Percentiles rank a stretch among this genome's conserved stretches.
Conservation (phyloP, 2,797 vertebrate genomes). For the Mus caroli region DNA sequence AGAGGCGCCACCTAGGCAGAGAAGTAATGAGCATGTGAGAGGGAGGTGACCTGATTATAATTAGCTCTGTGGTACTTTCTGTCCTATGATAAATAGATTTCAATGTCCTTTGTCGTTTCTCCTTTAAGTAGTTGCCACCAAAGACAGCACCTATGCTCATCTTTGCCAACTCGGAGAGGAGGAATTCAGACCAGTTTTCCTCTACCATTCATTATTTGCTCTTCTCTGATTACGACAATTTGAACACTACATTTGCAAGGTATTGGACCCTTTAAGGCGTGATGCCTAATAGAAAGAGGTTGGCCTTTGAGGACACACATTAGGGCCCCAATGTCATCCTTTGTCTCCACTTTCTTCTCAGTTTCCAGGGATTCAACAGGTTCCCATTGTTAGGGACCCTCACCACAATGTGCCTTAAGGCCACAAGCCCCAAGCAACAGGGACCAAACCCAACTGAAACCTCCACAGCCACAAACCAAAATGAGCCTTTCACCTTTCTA, state of each 20-base stretch:
- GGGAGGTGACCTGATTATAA: neutral
- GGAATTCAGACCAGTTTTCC: neutral
- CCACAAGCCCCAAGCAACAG: neutral
- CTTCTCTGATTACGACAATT: neutral
- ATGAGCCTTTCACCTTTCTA: neutral
- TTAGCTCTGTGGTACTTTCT: neutral
- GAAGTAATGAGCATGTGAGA: neutral
- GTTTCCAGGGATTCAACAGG: neutral
- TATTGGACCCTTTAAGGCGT: neutral
- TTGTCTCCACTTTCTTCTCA: neutral
- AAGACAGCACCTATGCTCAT: neutral
- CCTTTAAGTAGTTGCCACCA: neutral
- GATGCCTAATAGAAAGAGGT: neutral
- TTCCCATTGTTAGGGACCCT: neutral
- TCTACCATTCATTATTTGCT: neutral
- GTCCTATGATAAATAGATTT: neutral
- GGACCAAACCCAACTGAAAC: neutral
- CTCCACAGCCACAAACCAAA: neutral
- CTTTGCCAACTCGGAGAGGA: neutral
- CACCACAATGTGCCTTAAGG: rapidly evolving
- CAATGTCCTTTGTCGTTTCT: neutral
- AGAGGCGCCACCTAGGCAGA: neutral
- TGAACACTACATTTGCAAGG: neutral
- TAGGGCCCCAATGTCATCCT: neutral
- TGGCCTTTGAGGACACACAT: neutral